Evolutionary conservation across 2,888 invertebrate genomes (phyloP).

Genomic region (Salpingus planirostris): DNA sequence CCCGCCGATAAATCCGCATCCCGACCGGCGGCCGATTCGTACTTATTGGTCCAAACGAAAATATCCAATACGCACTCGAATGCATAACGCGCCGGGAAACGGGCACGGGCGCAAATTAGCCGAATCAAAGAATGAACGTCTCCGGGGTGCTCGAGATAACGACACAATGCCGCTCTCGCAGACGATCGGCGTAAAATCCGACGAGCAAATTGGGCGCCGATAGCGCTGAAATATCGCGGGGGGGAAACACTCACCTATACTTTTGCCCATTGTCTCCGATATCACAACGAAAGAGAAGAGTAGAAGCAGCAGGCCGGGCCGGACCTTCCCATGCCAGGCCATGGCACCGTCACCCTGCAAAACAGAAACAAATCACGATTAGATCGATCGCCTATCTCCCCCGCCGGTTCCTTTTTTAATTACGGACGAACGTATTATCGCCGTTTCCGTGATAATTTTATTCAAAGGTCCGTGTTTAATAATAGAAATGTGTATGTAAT

Average conservation of each 20-base stretch:
- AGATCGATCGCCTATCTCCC: no score
- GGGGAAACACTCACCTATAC: conserved; percentile 32
- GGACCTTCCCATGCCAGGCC: conserved; percentile 42
- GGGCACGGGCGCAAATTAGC: no score
- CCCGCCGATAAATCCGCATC: no score
- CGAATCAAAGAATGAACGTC: no score
- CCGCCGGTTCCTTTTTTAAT: no score
- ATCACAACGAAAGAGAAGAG: conserved; percentile 35
- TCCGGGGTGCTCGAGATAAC: no score
- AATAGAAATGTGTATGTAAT: no score
- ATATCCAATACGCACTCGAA: conserved; percentile 20
- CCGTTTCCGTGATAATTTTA: conserved; percentile 14
- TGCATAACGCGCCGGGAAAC: no score
- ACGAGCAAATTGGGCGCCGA: no score
- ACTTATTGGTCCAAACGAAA: conserved; percentile 21
- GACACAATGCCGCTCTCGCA: no score
- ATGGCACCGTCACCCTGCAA: conserved; percentile 41
- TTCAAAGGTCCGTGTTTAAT: conserved; percentile 13
- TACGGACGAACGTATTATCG: conserved; percentile 12
- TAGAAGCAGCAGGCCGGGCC: conserved; percentile 40
- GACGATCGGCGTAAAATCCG: no score
- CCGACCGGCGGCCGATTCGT: conserved; percentile 10
- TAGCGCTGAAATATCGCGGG: no score
- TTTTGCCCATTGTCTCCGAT: conserved; percentile 38
- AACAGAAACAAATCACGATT: neutral